Evolutionary conservation across 2,113 vertebrate species (phyloP).

Genomic region (Alces alces): DNA sequence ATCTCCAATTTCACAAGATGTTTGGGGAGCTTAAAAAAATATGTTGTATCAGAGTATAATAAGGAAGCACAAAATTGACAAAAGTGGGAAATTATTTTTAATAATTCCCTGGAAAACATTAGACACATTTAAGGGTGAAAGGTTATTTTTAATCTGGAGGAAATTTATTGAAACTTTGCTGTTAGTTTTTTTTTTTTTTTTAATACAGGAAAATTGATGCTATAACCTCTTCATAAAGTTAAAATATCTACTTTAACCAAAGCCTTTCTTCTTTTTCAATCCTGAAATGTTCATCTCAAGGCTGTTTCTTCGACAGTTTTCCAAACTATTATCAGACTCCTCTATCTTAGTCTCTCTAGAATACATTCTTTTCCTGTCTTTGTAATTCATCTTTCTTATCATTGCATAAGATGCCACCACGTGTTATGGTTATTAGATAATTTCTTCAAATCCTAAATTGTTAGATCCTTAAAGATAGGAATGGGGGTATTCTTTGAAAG

Average conservation of each 20-base stretch:
- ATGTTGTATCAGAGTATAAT: not conserved
- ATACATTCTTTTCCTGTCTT: not conserved
- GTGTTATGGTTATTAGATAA: not conserved
- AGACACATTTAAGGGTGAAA: not conserved
- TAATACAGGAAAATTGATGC: not conserved
- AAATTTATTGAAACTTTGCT: not conserved
- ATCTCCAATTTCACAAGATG: not conserved
- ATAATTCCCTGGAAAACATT: not conserved
- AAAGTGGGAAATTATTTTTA: not conserved
- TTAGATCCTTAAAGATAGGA: not conserved
- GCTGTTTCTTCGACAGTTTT: not conserved
- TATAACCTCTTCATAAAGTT: not conserved
- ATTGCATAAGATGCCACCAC: not conserved
- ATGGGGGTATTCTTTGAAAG: not conserved
- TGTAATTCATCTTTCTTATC: not conserved
- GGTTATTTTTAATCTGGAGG: not conserved
- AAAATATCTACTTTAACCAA: not conserved
- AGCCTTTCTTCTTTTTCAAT: not conserved
- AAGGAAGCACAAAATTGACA: not conserved
- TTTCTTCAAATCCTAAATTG: not conserved
- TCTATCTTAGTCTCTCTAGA: not conserved
- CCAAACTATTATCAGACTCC: not conserved
- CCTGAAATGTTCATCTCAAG: not conserved
- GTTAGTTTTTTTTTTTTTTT: not conserved
- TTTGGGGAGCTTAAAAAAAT: not conserved